phyloP scores from a whole-genome alignment of 2,797 vertebrate genomes.

The Aselliscus stoliczkanus region DNA sequence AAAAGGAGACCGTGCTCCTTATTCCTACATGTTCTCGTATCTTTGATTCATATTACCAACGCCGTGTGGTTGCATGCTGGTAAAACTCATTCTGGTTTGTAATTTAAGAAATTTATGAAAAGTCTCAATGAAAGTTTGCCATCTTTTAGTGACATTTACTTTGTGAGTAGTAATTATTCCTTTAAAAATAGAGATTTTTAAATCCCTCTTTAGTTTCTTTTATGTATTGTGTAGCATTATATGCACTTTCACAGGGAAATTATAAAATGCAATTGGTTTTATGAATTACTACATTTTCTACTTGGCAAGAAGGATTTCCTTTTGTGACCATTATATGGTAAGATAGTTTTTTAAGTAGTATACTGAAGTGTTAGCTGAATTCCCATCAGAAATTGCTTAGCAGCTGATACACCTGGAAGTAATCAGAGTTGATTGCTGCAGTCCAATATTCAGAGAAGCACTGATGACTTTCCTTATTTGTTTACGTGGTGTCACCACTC shows the following conservation, averaged over 20 bases:
- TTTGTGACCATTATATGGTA: not conserved
- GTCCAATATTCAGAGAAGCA: not conserved
- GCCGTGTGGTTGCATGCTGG: not conserved
- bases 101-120: not conserved
- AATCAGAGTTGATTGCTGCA: not conserved
- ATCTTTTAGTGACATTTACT: not conserved
- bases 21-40: not conserved
- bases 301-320: not conserved
- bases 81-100: not conserved
- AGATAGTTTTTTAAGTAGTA: not conserved
- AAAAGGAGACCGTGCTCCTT: not conserved
- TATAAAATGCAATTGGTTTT: not conserved
- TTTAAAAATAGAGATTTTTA: not conserved
- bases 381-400: not conserved
- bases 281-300: not conserved
- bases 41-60: not conserved
- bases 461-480: not conserved
- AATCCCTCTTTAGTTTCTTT: not conserved
- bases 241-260: not conserved
- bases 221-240: fast-evolving
- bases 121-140: not conserved
- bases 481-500: not conserved
- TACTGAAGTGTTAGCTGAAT: not conserved
- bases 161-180: not conserved
- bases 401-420: not conserved